A percentile compares a stretch with the other conserved stretches of the same genome.
Conservation (phyloP, 2,113 vertebrate species). For the Hepsetus odoe region DNA sequence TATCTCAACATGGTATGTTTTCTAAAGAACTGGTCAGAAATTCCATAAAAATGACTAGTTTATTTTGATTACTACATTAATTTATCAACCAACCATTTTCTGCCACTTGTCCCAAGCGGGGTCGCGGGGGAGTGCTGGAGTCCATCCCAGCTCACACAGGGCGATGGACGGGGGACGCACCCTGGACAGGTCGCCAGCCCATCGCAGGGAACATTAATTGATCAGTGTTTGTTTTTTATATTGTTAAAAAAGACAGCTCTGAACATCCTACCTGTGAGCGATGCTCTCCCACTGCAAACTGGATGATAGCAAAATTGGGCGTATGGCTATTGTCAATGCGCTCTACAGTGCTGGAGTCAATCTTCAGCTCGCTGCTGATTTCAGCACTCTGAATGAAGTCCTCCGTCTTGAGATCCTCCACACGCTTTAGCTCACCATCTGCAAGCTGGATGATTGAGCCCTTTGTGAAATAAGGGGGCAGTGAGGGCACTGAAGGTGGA, state of each 20-base stretch:
- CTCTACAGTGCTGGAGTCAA: constrained; percentile 98
- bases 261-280: constrained; percentile 88
- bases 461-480: constrained; percentile 96
- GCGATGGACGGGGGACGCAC: too few species aligned
- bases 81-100: too few species aligned
- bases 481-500: constrained; percentile 71
- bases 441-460: constrained; percentile 98
- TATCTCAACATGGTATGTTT: too few species aligned
- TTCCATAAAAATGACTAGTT: background rate
- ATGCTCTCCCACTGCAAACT: constrained; percentile 95
- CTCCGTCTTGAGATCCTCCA: constrained; percentile 97
- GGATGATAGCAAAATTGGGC: constrained; percentile 88
- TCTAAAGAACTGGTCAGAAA: too few species aligned
- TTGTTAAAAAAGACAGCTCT: background rate
- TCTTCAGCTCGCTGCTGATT: constrained; percentile 96
- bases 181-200: too few species aligned
- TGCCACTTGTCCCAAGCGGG: too few species aligned
- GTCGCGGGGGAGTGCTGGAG: too few species aligned
- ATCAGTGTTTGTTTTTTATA: too few species aligned
- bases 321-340: constrained; percentile 89
- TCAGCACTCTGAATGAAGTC: constrained; percentile 99
- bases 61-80: background rate
- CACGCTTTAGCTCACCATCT: constrained; percentile 94
- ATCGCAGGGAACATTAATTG: too few species aligned
- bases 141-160: too few species aligned